Evolutionary conservation across 1,140 invertebrate genomes (phyloP).

Genomic region (Chironomus tepperi): DNA sequence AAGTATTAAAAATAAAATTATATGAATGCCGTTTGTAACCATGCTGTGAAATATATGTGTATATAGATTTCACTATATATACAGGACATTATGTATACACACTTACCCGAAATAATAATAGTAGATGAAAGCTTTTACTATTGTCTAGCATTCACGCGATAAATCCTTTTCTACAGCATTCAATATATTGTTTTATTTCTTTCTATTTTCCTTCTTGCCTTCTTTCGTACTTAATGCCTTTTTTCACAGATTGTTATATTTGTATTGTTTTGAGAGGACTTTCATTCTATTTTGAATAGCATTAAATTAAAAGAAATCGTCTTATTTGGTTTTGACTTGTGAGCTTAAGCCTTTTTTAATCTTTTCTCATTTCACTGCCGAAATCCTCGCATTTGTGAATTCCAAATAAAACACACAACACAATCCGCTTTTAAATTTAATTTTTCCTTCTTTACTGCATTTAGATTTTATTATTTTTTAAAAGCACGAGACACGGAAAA

Average conservation of each 20-base stretch:
- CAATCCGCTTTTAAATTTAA: not conserved
- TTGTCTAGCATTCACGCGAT: not conserved
- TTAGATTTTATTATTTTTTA: not conserved
- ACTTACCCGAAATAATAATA: conserved; percentile 8
- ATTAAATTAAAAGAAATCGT: not conserved
- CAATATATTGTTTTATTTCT: not conserved
- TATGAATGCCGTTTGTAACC: not conserved
- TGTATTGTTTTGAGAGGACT: too few species aligned
- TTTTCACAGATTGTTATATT: not conserved
- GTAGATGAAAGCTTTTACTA: not conserved
- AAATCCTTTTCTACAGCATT: conserved; percentile 7
- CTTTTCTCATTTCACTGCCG: not conserved
- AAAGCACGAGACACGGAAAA: not conserved
- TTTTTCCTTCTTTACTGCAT: not conserved
- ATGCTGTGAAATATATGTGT: not conserved
- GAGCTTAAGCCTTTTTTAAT: not conserved
- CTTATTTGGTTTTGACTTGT: conserved; percentile 7
- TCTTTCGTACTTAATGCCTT: not conserved
- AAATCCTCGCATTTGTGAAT: not conserved
- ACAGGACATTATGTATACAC: not conserved
- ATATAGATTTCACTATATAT: not conserved
- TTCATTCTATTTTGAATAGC: too few species aligned
- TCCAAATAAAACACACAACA: not conserved
- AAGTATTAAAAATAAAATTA: conserved; percentile 7
- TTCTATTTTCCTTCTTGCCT: not conserved